A percentile compares a stretch with the other conserved stretches of the same genome.
Conservation (phyloP, 1,140 invertebrate genomes). For the Hycleus phaleratus region DNA sequence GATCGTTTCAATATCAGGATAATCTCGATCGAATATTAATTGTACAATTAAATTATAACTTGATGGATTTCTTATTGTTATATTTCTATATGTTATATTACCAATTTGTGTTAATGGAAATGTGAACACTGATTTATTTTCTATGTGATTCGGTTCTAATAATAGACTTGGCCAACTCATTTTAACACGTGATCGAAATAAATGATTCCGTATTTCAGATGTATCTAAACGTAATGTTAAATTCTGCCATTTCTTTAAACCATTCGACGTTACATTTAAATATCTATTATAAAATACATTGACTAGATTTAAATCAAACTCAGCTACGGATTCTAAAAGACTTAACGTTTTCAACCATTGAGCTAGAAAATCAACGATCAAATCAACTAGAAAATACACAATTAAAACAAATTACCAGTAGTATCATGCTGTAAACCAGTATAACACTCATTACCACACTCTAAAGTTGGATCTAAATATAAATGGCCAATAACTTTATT, state of each 20-base stretch:
- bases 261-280: constrained; percentile 46
- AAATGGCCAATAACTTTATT: constrained; percentile 39
- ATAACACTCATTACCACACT: constrained; percentile 70
- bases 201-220: constrained; percentile 62
- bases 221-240: constrained; percentile 70
- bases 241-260: constrained; percentile 50
- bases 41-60: constrained; percentile 53
- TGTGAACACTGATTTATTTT: constrained; percentile 48
- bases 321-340: constrained; percentile 53
- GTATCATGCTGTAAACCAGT: constrained; percentile 54
- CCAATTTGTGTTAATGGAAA: constrained; percentile 80
- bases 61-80: constrained; percentile 57
- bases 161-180: constrained; percentile 64
- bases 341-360: constrained; percentile 66
- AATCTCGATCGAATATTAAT: constrained; percentile 52
- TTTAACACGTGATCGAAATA: constrained; percentile 61
- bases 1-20: constrained; percentile 45
- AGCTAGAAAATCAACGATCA: constrained; percentile 37
- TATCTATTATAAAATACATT: constrained; percentile 50
- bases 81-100: constrained; percentile 58
- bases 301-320: constrained; percentile 55
- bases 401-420: constrained; percentile 44
- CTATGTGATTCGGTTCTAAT: constrained; percentile 30
- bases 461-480: constrained; percentile 56
- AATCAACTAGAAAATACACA: constrained; percentile 1